Conservation (phyloP, 2,113 vertebrate species). For the Galbula dea region DNA sequence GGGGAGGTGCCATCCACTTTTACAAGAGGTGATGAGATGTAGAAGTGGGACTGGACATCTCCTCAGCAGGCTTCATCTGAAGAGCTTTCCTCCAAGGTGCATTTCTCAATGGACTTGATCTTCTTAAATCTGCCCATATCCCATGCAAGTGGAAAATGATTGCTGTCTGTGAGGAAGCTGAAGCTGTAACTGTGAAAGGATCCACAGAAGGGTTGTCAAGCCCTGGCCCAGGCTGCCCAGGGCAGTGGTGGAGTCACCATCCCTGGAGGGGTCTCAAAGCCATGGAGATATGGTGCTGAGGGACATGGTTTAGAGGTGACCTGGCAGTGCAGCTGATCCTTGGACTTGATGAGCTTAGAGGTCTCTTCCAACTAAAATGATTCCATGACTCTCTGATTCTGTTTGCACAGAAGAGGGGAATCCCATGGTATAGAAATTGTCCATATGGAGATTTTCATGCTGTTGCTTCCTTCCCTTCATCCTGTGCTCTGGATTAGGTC, state of each 20-base stretch:
- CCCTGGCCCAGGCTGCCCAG: too few relatives aligned
- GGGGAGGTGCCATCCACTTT: neutral
- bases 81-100: neutral
- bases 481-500: neutral
- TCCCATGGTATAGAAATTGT: neutral
- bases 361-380: too few relatives aligned
- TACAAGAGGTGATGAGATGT: neutral
- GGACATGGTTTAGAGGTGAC: too few relatives aligned
- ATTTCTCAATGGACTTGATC: neutral
- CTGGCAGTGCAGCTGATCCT: too few relatives aligned
- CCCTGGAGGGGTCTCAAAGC: too few relatives aligned
- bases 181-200: neutral
- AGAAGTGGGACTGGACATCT: neutral
- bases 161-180: neutral
- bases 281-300: too few relatives aligned
- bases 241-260: too few relatives aligned
- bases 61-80: neutral
- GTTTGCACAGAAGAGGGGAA: neutral
- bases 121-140: neutral
- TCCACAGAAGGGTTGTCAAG: too few relatives aligned
- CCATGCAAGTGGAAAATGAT: neutral
- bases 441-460: fast-evolving
- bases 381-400: too few relatives aligned
- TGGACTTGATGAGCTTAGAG: too few relatives aligned
- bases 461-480: neutral